phyloP scores from a whole-genome alignment of 1,140 invertebrate genomes.

The Drosophila jambulina region DNA sequence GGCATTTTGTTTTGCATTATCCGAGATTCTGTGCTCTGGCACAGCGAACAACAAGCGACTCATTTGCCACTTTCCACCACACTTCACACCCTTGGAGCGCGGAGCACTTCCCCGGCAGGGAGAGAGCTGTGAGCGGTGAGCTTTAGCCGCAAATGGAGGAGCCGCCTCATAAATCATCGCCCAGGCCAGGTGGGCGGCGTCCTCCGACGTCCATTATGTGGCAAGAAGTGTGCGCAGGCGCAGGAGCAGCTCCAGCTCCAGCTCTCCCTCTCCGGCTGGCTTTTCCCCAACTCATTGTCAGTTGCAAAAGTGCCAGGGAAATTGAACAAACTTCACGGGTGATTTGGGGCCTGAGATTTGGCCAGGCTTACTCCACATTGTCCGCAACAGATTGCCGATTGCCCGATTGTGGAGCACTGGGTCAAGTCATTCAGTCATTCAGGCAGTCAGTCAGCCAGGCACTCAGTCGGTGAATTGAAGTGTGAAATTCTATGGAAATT shows the following conservation, averaged over 20 bases:
- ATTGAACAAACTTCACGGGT: slow-evolving; percentile 24
- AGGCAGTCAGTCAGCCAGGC: slow-evolving; percentile 13
- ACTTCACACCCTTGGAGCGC: slow-evolving; percentile 54
- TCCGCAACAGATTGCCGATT: slow-evolving; percentile 45
- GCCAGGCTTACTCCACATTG: slow-evolving; percentile 46
- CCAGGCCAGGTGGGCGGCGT: slow-evolving; percentile 71
- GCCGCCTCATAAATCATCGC: slow-evolving; percentile 77
- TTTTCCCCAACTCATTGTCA: slow-evolving; percentile 68
- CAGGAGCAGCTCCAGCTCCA: slow-evolving; percentile 39
- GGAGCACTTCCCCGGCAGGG: slow-evolving; percentile 31
- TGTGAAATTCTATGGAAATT: slow-evolving; percentile 76
- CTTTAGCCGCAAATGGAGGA: slow-evolving; percentile 54
- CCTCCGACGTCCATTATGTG: slow-evolving; percentile 66
- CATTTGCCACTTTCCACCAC: slow-evolving; percentile 64
- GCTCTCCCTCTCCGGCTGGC: slow-evolving; percentile 2
- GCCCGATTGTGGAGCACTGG: slow-evolving; percentile 62
- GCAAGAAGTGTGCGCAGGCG: slow-evolving; percentile 71
- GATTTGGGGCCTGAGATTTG: slow-evolving; percentile 49
- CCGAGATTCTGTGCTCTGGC: slow-evolving; percentile 48
- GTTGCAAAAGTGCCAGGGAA: slow-evolving; percentile 52
- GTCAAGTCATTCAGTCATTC: slow-evolving; percentile 41
- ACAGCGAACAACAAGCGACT: slow-evolving; percentile 39
- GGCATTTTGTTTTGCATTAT: slow-evolving; percentile 57
- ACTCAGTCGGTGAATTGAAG: slow-evolving; percentile 47
- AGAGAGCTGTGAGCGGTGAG: slow-evolving; percentile 6